Evolutionary conservation across 2,888 invertebrate species (phyloP).

Genomic region (Aleiodes leptofemur): DNA sequence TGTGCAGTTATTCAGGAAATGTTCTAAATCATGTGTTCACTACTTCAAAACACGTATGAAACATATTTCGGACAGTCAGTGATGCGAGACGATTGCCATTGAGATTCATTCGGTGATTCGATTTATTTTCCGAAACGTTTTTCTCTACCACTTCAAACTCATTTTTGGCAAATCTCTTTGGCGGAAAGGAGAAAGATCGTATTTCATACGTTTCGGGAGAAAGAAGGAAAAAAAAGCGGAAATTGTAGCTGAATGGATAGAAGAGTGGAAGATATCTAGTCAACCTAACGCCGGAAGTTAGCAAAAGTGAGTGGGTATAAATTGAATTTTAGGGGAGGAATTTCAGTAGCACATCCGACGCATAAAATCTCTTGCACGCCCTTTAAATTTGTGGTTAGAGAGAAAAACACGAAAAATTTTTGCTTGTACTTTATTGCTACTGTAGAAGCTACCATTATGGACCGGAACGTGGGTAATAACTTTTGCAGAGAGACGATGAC

Average conservation of each 20-base stretch:
- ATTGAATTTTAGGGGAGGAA: slow-evolving; percentile 65
- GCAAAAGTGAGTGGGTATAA: slow-evolving; percentile 64
- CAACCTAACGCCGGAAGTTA: slow-evolving; percentile 61
- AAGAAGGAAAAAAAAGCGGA: slow-evolving; percentile 38
- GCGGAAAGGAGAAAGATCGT: slow-evolving; percentile 50
- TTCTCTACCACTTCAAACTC: slow-evolving; percentile 3
- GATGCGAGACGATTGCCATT: slow-evolving; percentile 65
- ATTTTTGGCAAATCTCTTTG: slow-evolving; percentile 47
- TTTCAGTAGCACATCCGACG: slow-evolving; percentile 63
- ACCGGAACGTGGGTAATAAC: slow-evolving; percentile 71
- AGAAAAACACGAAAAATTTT: slow-evolving; percentile 42
- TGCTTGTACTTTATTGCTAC: slow-evolving; percentile 48
- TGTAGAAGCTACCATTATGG: slow-evolving; percentile 66
- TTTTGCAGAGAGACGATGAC: slow-evolving; percentile 44
- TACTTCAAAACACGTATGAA: slow-evolving; percentile 16
- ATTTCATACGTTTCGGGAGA: slow-evolving; percentile 58
- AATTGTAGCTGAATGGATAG: slow-evolving; percentile 22
- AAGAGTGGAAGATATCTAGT: slow-evolving; percentile 48
- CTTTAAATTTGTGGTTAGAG: slow-evolving; percentile 67
- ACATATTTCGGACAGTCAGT: slow-evolving; percentile 60
- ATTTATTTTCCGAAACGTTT: slow-evolving; percentile 43
- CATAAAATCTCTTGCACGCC: slow-evolving; percentile 70
- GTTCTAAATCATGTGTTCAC: slow-evolving; percentile 19
- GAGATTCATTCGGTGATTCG: slow-evolving; percentile 64
- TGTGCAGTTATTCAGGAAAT: neutral